Evolutionary conservation across 2,113 vertebrate species (phyloP).

Genomic region (Hystrix brachyura): DNA sequence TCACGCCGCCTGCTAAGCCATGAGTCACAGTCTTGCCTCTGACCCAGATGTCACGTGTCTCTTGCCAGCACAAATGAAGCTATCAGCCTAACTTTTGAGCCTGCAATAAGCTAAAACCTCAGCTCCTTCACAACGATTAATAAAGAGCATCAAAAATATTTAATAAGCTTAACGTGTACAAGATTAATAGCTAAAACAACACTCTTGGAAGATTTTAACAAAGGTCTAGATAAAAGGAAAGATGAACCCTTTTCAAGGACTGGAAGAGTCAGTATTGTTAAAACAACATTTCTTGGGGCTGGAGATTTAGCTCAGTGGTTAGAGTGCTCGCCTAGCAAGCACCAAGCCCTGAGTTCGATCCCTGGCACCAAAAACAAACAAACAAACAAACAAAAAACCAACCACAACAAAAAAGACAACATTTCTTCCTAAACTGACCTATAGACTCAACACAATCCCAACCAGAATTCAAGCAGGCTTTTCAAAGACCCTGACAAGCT

Average conservation of each 20-base stretch:
- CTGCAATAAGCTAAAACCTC: neutral
- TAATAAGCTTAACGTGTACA: neutral
- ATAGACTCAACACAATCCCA: neutral
- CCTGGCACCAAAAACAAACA: no score
- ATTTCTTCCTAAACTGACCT: constrained; percentile 5
- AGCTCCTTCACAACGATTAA: neutral
- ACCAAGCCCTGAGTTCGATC: no score
- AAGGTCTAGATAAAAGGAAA: constrained; percentile 30
- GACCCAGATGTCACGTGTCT: neutral
- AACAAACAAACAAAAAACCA: no score
- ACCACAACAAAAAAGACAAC: neutral
- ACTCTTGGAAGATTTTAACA: neutral
- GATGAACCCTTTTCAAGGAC: neutral
- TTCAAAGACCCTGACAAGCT: constrained; percentile 38
- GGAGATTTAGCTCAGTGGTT: no score
- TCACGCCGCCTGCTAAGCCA: neutral
- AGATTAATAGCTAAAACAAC: neutral
- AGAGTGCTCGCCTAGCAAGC: no score
- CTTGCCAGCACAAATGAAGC: neutral
- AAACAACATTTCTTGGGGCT: neutral
- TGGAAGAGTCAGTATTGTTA: neutral
- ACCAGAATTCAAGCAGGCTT: constrained; percentile 40
- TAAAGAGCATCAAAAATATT: neutral
- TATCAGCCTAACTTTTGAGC: neutral
- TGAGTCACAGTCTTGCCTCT: neutral